phyloP scores from a whole-genome alignment of 2,888 invertebrate genomes.

The Caenorhabditis afra region DNA sequence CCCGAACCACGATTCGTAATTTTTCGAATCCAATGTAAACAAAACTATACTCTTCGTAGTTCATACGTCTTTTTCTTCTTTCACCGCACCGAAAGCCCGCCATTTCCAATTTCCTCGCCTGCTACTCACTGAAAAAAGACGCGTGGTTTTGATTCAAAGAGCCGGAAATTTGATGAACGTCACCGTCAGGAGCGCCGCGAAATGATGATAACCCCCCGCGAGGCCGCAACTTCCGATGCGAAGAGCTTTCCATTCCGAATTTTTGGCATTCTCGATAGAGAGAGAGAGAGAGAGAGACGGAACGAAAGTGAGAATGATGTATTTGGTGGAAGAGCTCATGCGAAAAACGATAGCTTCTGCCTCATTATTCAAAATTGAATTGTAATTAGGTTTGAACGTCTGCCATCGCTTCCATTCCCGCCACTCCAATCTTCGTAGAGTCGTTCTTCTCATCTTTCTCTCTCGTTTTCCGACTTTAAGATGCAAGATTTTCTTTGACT shows the following conservation, averaged over 20 bases:
- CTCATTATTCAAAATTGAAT: conserved; percentile 35
- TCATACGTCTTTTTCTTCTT: not conserved
- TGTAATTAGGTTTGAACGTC: conserved; percentile 47
- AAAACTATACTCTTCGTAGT: not conserved
- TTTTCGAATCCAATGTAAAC: conserved; percentile 36
- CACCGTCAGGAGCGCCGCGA: not conserved
- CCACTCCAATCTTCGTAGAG: not conserved
- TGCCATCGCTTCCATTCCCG: not conserved
- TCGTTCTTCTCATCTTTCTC: conserved; percentile 1
- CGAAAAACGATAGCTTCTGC: conserved; percentile 3
- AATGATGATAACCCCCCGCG: not conserved
- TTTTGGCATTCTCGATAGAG: conserved; percentile 1
- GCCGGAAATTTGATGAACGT: conserved; percentile 18
- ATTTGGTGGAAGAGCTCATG: conserved; percentile 14
- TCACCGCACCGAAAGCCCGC: not conserved
- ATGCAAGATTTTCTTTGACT: not conserved
- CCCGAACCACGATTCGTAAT: conserved; percentile 23
- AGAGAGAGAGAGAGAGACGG: too few relatives aligned
- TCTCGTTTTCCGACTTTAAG: too few relatives aligned
- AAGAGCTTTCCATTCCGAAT: not conserved
- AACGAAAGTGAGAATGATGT: too few relatives aligned
- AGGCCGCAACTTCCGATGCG: conserved; percentile 30
- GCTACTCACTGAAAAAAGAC: not conserved
- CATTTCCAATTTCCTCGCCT: too few relatives aligned
- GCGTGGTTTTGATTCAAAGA: not conserved